Base-by-base conservation (phyloP, 1,140 invertebrate genomes). In the Neelides sp. region DNA sequence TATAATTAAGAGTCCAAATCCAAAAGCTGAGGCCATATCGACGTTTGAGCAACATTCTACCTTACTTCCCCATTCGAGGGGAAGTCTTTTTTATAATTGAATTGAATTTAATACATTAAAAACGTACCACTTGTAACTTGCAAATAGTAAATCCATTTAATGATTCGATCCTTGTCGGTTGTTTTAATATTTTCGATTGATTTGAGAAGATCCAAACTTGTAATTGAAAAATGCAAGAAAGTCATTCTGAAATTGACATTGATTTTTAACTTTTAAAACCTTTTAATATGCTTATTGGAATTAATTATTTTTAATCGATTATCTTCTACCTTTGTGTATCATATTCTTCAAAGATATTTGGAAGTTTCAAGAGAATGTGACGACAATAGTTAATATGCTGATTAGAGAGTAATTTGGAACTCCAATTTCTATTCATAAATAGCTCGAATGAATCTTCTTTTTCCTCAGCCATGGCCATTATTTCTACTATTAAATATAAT, bases 61-160 rank as follows among this genome's bases (percentile, higher is more conserved):
- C n/a, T n/a, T n/a, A n/a, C n/a, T n/a, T n/a, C n/a, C n/a, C n/a
- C n/a, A n/a, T n/a, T n/a, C n/a, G n/a, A n/a, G n/a, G n/a, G n/a
- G n/a, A n/a, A n/a, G n/a, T n/a, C n/a, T n/a, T n/a, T n/a, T n/a
- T n/a, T n/a, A n/a, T n/a, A n/a, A n/a, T n/a, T n/a, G n/a, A n/a
- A n/a, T n/a, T n/a, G n/a, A n/a, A n/a, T n/a, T n/a, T n/a, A n/a
- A n/a, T n/a, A n/a, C n/a, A 24, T 53, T 30, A 15, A 32, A 19
- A 13, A 10, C 34, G 44, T 64, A 70, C 65, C 51, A 67, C 59
- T 64, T 73, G 74, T 66, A 26, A 94, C 75, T 73, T 94, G 84
- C 20, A 91, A 70, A 22, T 78, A 75, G 66, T 95, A 95, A 41
- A 94, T 79, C 89, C 89, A 95, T 35, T 92, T 76, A 50, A 92